Conservation (phyloP, 2,797 vertebrate genomes). For the Zenarchopterus dispar region DNA sequence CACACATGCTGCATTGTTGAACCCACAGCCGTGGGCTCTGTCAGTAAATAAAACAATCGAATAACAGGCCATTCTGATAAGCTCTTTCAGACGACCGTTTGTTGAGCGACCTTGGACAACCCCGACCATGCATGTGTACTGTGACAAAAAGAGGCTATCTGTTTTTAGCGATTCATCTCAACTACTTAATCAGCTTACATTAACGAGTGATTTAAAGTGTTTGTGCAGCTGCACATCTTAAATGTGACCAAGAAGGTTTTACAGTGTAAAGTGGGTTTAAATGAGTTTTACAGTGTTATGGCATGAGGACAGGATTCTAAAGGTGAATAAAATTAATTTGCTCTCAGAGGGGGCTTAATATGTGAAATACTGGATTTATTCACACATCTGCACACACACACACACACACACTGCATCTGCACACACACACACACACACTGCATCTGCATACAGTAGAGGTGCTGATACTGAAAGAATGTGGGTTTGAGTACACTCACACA, state of each 20-base stretch:
- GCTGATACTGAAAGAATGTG: conserved; percentile 27
- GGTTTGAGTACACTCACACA: conserved; percentile 18
- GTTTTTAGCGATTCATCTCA: conserved; percentile 31
- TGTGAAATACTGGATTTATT: conserved; percentile 13
- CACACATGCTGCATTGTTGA: background rate
- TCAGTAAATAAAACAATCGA: background rate
- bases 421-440: too few species aligned
- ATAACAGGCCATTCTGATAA: background rate
- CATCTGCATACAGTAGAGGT: conserved; percentile 45
- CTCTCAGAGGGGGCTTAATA: conserved; percentile 33
- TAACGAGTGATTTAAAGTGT: conserved; percentile 58
- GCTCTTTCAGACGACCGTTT: background rate
- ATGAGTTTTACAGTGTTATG: conserved; percentile 52
- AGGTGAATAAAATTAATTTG: conserved; percentile 56
- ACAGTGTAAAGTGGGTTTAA: conserved; percentile 28
- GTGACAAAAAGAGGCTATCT: conserved; percentile 17
- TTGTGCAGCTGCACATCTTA: conserved; percentile 60
- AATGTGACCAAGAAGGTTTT: conserved; percentile 38
- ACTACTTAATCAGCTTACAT: conserved; percentile 57
- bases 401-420: background rate
- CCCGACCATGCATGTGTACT: background rate
- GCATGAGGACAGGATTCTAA: conserved; percentile 36
- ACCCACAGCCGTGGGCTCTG: background rate
- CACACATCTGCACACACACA: background rate
- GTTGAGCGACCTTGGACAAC: background rate